Evolutionary conservation across 2,888 invertebrate species (phyloP).

Genomic region (Drosophila anomelani): DNA sequence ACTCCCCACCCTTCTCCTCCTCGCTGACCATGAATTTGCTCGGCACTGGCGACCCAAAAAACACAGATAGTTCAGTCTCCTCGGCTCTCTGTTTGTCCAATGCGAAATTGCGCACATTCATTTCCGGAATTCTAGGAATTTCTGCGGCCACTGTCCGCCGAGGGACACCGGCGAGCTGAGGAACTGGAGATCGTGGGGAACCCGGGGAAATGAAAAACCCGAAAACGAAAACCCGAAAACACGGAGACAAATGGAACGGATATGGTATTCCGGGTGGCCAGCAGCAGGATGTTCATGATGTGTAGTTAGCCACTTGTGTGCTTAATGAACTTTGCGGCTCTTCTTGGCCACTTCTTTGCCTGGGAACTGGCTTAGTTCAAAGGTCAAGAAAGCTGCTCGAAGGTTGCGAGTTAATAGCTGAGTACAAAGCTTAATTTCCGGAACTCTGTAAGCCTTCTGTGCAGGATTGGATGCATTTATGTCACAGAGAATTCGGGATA

Average conservation of each 20-base stretch:
- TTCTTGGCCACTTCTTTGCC: constrained; percentile 4
- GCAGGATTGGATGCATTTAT: background rate
- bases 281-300: constrained; percentile 21
- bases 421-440: background rate
- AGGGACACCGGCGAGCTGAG: background rate
- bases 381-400: background rate
- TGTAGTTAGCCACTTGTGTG: constrained; percentile 37
- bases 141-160: constrained; percentile 20
- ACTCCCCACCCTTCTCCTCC: constrained; percentile 4
- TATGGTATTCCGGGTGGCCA: constrained; percentile 5
- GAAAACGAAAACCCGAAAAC: constrained; percentile 12
- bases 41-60: constrained; percentile 12
- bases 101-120: constrained; percentile 64
- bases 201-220: background rate
- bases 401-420: background rate
- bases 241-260: constrained; percentile 21
- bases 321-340: constrained; percentile 30
- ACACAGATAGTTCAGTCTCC: constrained; percentile 4
- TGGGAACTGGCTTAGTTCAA: background rate
- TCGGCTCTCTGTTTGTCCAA: constrained; percentile 13
- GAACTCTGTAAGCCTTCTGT: too few species aligned
- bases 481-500: background rate
- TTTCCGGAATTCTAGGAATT: constrained; percentile 53
- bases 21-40: constrained; percentile 13
- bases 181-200: background rate